phyloP scores from a whole-genome alignment of 2,797 vertebrate genomes.

The Anas georgica region DNA sequence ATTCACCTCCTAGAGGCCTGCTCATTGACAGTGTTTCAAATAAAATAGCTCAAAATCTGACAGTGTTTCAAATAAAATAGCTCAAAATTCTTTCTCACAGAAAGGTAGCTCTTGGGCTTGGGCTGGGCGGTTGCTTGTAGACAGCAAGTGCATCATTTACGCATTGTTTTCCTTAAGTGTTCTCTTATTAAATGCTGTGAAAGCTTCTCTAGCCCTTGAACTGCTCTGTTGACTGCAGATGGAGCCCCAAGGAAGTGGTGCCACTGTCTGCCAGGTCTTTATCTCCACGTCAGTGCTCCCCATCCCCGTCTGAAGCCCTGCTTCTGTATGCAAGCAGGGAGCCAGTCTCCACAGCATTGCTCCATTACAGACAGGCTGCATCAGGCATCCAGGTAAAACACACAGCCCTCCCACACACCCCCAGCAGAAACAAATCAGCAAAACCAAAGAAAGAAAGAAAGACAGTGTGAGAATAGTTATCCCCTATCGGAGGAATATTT shows the following conservation, averaged over 20 bases:
- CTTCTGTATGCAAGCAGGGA: not conserved
- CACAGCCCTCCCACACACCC: not conserved
- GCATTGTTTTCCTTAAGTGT: too few relatives aligned
- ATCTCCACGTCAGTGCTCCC: too few relatives aligned
- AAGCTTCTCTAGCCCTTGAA: not conserved
- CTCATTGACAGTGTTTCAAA: not conserved
- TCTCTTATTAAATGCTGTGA: not conserved
- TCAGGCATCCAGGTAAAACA: too few relatives aligned
- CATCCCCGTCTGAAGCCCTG: not conserved
- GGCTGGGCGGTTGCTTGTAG: not conserved
- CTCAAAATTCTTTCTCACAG: not conserved
- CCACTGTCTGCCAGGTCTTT: not conserved
- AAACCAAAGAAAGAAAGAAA: not conserved
- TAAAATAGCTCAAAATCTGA: not conserved
- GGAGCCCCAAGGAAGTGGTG: not conserved
- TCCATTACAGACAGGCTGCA: not conserved
- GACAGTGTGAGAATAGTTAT: not conserved
- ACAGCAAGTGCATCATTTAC: too few relatives aligned
- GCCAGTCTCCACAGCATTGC: not conserved
- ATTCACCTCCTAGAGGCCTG: not conserved
- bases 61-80: not conserved
- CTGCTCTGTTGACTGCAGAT: too few relatives aligned
- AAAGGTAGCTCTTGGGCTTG: not conserved
- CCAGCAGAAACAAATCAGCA: not conserved
- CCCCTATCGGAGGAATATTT: not conserved